phyloP scores from a whole-genome alignment of 2,888 invertebrate genomes.

The Loripinus fragilis region DNA sequence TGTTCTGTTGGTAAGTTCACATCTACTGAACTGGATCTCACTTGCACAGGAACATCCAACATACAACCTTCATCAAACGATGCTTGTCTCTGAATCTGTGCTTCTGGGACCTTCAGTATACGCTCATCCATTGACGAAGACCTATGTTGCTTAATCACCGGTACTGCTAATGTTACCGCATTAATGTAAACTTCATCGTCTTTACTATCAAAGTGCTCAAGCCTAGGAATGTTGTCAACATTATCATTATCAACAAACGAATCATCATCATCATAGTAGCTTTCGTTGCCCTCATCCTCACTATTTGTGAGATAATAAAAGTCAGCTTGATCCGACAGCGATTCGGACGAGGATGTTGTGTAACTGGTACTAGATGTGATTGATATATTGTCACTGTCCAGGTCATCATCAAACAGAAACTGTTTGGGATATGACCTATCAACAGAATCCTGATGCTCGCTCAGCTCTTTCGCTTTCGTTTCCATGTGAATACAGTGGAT shows the following conservation, averaged over 20 bases:
- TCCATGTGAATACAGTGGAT: conserved; percentile 81
- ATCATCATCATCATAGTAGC: conserved; percentile 53
- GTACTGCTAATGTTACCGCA: conserved; percentile 77
- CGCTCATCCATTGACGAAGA: conserved; percentile 79
- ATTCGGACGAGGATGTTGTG: conserved; percentile 58
- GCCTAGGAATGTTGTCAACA: neutral
- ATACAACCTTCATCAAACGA: conserved; percentile 69
- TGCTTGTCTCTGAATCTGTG: conserved; percentile 64
- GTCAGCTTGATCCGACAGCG: conserved; percentile 56
- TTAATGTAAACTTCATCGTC: conserved; percentile 64
- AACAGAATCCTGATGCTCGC: conserved; percentile 44
- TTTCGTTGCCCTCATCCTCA: conserved; percentile 60
- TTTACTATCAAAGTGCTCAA: conserved; percentile 51
- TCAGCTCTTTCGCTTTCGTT: conserved; percentile 60
- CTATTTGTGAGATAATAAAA: conserved; percentile 56
- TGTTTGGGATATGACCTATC: conserved; percentile 36
- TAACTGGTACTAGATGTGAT: conserved; percentile 64
- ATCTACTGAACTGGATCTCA: conserved; percentile 79
- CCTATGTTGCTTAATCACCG: conserved; percentile 74
- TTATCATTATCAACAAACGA: conserved; percentile 24
- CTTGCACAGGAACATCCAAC: conserved; percentile 71
- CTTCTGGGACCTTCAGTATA: conserved; percentile 13
- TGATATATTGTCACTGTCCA: conserved; percentile 45
- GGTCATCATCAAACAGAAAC: conserved; percentile 24
- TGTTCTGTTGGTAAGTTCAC: conserved; percentile 75